Conservation (phyloP, 2,888 invertebrate genomes). For the Brachynemurus nebulosus region DNA sequence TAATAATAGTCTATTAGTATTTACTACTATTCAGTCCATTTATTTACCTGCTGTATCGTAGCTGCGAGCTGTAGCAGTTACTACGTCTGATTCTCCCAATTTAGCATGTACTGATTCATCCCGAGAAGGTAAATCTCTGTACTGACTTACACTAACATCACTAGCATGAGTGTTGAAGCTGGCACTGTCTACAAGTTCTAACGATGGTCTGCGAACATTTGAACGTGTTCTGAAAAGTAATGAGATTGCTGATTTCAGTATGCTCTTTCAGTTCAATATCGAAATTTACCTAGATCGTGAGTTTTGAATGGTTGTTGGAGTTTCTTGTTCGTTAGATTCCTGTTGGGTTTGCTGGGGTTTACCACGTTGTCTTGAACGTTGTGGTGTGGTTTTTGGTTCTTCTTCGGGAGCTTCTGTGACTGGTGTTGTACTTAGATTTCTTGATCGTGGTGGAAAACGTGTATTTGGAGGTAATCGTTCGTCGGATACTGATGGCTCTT, state of each 20-base stretch:
- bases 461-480: constrained; percentile 63
- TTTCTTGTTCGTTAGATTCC: not conserved
- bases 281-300: no score
- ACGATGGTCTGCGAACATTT: constrained; percentile 56
- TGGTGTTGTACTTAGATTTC: constrained; percentile 40
- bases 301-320: not conserved
- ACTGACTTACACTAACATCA: constrained; percentile 36
- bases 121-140: constrained; percentile 36
- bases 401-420: constrained; percentile 25
- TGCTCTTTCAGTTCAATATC: no score
- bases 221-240: constrained; percentile 35
- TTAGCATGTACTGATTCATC: constrained; percentile 40
- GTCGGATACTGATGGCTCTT: constrained; percentile 12
- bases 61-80: constrained; percentile 3
- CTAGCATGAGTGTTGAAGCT: constrained; percentile 64
- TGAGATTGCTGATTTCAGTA: not conserved
- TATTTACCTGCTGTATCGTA: constrained; percentile 3
- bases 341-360: constrained; percentile 25
- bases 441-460: constrained; percentile 65
- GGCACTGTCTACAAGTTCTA: constrained; percentile 68
- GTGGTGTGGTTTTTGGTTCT: constrained; percentile 26
- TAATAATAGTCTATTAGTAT: not conserved
- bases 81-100: not conserved
- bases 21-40: not conserved
- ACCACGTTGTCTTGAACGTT: constrained; percentile 29